Conservation (phyloP, 1,140 invertebrate species). For the Gerris buenoi region DNA sequence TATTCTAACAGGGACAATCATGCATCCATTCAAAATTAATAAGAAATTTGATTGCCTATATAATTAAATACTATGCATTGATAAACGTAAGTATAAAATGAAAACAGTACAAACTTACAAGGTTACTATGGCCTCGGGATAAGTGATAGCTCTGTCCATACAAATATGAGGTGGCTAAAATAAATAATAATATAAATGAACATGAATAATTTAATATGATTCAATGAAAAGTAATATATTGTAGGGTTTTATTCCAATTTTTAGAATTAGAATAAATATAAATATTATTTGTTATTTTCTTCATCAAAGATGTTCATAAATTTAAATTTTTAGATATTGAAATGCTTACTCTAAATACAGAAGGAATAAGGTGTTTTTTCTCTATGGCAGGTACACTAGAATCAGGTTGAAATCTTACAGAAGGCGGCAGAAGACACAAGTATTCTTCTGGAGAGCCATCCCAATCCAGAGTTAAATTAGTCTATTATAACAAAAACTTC, state of each 20-base stretch:
- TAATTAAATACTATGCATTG: too few relatives aligned
- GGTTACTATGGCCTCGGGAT: conserved; percentile 45
- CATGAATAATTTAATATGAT: neutral
- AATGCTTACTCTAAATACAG: conserved; percentile 39
- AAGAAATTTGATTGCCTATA: neutral
- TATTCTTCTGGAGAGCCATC: conserved; percentile 44
- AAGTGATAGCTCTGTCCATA: conserved; percentile 50
- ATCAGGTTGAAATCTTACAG: conserved; percentile 33
- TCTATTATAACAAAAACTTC: too few relatives aligned
- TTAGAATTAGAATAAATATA: neutral
- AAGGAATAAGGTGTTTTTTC: conserved; percentile 42
- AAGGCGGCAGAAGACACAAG: conserved; percentile 40
- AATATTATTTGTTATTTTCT: neutral
- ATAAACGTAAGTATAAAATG: too few relatives aligned
- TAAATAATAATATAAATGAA: too few relatives aligned
- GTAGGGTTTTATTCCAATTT: neutral
- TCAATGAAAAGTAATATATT: conserved; percentile 7
- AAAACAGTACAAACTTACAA: conserved; percentile 40
- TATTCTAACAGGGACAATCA: too few relatives aligned
- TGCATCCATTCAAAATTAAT: neutral
- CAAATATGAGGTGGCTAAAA: conserved; percentile 49
- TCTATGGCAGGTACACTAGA: conserved; percentile 33
- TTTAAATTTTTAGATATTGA: neutral
- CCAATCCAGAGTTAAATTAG: conserved; percentile 53
- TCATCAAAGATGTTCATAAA: neutral